Conservation (phyloP, 2,888 invertebrate species). For the Amblyjoppa proteus region DNA sequence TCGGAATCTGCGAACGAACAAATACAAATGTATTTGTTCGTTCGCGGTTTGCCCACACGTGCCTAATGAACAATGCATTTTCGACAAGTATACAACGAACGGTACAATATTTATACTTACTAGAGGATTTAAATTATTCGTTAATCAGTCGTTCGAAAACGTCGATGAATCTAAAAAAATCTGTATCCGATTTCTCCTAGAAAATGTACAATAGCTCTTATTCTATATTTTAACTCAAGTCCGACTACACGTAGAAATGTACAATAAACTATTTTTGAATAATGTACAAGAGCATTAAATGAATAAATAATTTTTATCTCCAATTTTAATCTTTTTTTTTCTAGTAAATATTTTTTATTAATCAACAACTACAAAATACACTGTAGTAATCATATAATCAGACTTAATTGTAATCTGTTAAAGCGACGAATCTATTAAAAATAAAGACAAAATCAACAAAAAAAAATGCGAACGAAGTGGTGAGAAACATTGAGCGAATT, state of each 20-base stretch:
- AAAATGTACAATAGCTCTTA: slow-evolving; percentile 47
- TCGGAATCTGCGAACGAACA: slow-evolving; percentile 1
- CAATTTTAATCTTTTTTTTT: slow-evolving; percentile 37
- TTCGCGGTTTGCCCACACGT: slow-evolving; percentile 53
- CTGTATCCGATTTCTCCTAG: slow-evolving; percentile 34
- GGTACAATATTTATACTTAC: slow-evolving; percentile 58
- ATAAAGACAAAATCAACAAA: slow-evolving; percentile 32
- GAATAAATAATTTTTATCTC: slow-evolving; percentile 35
- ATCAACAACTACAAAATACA: slow-evolving; percentile 76
- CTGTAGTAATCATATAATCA: slow-evolving; percentile 70
- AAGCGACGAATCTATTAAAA: slow-evolving; percentile 59
- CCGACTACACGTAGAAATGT: slow-evolving; percentile 23
- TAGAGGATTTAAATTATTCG: slow-evolving; percentile 41
- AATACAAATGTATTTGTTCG: slow-evolving; percentile 15
- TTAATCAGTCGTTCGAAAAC: slow-evolving; percentile 9
- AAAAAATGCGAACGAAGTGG: slow-evolving; percentile 40
- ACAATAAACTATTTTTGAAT: slow-evolving; percentile 59
- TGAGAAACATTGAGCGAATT: slow-evolving; percentile 68
- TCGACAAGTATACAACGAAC: slow-evolving; percentile 59
- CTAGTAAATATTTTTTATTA: slow-evolving; percentile 74
- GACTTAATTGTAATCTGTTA: slow-evolving; percentile 62
- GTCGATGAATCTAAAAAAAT: slow-evolving; percentile 1
- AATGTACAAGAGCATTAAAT: slow-evolving; percentile 15
- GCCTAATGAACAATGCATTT: slow-evolving; percentile 64
- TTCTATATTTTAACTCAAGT: slow-evolving; percentile 4